Conservation (phyloP, 2,113 vertebrate genomes). For the Heterocephalus glaber region DNA sequence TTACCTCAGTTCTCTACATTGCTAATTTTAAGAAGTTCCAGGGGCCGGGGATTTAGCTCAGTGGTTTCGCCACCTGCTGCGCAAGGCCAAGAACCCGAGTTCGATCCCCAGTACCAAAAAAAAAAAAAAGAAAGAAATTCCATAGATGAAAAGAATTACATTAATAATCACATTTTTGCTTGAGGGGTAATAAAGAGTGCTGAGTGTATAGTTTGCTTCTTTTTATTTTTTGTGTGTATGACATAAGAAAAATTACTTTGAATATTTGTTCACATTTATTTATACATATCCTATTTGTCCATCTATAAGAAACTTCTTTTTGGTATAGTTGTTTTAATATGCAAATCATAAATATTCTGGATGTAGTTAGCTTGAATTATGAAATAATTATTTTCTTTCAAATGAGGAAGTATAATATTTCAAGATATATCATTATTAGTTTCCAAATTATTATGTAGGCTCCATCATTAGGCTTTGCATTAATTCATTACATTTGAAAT, state of each 20-base stretch:
- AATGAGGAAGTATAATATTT: neutral
- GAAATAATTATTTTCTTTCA: slow-evolving; percentile 45
- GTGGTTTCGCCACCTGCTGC: too few relatives aligned
- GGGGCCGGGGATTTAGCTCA: too few relatives aligned
- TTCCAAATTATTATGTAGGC: neutral
- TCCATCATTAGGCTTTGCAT: neutral
- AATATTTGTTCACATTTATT: slow-evolving; percentile 11
- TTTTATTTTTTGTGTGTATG: neutral
- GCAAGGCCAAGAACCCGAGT: too few relatives aligned
- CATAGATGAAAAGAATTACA: neutral
- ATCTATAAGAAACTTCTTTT: neutral
- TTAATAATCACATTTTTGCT: slow-evolving; percentile 65
- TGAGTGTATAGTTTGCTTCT: slow-evolving; percentile 67
- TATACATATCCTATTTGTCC: neutral
- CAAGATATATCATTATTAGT: neutral
- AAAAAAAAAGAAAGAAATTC: too few relatives aligned
- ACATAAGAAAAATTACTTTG: slow-evolving; percentile 44
- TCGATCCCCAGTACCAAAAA: too few relatives aligned
- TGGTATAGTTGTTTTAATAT: neutral
- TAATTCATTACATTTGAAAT: neutral
- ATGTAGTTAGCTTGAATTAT: slow-evolving; percentile 14
- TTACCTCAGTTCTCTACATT: slow-evolving; percentile 13
- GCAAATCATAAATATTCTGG: slow-evolving; percentile 1
- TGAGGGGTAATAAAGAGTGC: slow-evolving; percentile 77
- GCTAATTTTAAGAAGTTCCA: slow-evolving; percentile 58